Evolutionary conservation across 1,140 invertebrate genomes (phyloP).

Genomic region (Drosophila hydei): DNA sequence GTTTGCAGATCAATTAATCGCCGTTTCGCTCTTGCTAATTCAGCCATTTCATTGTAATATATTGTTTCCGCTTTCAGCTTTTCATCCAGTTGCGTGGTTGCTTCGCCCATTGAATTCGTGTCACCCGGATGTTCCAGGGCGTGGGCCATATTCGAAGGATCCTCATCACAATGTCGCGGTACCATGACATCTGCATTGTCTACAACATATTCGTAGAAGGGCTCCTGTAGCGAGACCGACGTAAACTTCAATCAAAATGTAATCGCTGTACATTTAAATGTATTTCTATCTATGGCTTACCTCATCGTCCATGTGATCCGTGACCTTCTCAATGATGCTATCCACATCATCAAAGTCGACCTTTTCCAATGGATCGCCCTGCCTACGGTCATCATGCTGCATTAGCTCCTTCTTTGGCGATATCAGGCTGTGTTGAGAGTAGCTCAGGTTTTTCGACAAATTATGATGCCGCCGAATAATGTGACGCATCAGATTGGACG

Average conservation of each 20-base stretch:
- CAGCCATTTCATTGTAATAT: conserved; percentile 80
- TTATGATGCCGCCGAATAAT: conserved; percentile 68
- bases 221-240: conserved; percentile 58
- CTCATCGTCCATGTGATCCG: conserved; percentile 68
- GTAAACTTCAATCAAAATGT: conserved; percentile 39
- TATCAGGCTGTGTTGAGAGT: conserved; percentile 64
- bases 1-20: conserved; percentile 71
- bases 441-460: conserved; percentile 61
- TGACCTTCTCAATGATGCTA: conserved; percentile 72
- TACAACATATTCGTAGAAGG: conserved; percentile 71
- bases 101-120: conserved; percentile 45
- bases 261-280: neutral
- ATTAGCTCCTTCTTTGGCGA: conserved; percentile 56
- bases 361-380: conserved; percentile 64
- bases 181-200: conserved; percentile 61
- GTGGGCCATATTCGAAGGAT: conserved; percentile 43
- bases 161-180: conserved; percentile 43
- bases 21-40: conserved; percentile 70
- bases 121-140: conserved; percentile 38
- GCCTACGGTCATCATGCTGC: conserved; percentile 36
- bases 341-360: conserved; percentile 74
- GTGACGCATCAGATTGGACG: conserved; percentile 71
- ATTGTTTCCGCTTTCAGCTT: conserved; percentile 78
- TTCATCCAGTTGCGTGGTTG: conserved; percentile 66
- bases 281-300: conserved; percentile 25